These are phyloP conservation scores for Trematomus loennbergii DNA, from an alignment of 2,113 vertebrate genomes.

Conservation along the genomic window DNA sequence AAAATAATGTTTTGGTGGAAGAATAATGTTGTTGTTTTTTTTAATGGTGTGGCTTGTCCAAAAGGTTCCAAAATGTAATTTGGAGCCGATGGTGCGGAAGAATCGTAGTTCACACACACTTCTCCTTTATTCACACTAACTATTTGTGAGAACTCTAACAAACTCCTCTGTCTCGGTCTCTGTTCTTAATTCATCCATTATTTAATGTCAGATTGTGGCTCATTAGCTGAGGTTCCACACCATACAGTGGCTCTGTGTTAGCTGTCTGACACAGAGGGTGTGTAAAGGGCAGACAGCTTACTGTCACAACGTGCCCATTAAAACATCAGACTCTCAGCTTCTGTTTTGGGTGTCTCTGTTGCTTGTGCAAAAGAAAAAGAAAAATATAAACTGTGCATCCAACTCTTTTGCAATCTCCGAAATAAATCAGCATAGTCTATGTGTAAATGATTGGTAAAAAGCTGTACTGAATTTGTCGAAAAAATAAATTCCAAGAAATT, in stretches of 20 bases:
- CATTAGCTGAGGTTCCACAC: conserved; percentile 26
- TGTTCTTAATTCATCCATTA: conserved; percentile 37
- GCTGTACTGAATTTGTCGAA: no score
- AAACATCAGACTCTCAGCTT: conserved; percentile 10
- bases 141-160: not conserved
- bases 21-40: no score
- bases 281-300: conserved; percentile 25
- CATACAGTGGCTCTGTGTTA: conserved; percentile 5
- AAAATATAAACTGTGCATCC: not conserved
- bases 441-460: no score
- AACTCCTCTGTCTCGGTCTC: not conserved
- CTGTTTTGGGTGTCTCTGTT: not conserved
- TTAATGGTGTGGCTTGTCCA: no score
- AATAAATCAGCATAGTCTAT: not conserved
- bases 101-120: not conserved
- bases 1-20: no score
- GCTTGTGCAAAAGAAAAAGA: not conserved
- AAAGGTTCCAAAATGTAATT: no score
- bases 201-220: conserved; percentile 41
- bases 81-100: no score
- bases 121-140: not conserved
- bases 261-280: conserved; percentile 21
- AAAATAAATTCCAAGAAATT: no score
- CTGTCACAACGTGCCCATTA: conserved; percentile 31
- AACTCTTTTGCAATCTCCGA: not conserved